Conservation (phyloP, 1,140 invertebrate genomes). For the Amphibalanus amphitrite region DNA sequence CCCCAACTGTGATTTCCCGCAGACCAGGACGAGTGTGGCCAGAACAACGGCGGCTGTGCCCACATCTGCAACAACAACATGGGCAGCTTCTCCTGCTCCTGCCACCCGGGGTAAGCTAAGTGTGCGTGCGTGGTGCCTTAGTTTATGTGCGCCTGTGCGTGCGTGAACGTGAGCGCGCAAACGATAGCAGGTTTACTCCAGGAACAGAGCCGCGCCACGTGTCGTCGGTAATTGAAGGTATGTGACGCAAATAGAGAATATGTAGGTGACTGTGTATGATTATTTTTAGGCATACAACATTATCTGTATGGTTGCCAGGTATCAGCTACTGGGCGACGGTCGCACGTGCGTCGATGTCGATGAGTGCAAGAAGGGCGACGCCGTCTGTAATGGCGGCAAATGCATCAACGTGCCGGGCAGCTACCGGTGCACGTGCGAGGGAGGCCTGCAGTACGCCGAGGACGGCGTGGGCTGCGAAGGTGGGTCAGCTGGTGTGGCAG, state of each 20-base stretch:
- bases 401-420: slow-evolving; percentile 60
- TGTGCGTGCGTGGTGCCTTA: no score
- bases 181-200: no score
- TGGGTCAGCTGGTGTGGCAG: no score
- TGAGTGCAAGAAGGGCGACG: slow-evolving; percentile 56
- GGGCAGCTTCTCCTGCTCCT: slow-evolving; percentile 27
- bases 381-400: slow-evolving; percentile 65
- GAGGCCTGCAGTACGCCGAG: slow-evolving; percentile 35
- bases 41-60: slow-evolving; percentile 42
- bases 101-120: slow-evolving; percentile 20
- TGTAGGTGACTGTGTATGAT: no score
- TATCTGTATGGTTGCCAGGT: no score
- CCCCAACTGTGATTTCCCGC: slow-evolving; percentile 13
- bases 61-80: slow-evolving; percentile 41
- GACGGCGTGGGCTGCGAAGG: not conserved
- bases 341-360: slow-evolving; percentile 36
- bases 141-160: no score
- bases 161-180: no score
- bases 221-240: no score
- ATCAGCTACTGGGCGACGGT: slow-evolving; percentile 28
- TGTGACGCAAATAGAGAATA: no score
- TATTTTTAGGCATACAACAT: no score
- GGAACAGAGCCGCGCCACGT: no score
- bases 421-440: slow-evolving; percentile 56
- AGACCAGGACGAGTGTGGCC: slow-evolving; percentile 46